Evolutionary conservation across 1,140 invertebrate genomes (phyloP), one percentile per base, ranked within the genome.

Genomic region (Bombus sylvicola): DNA sequence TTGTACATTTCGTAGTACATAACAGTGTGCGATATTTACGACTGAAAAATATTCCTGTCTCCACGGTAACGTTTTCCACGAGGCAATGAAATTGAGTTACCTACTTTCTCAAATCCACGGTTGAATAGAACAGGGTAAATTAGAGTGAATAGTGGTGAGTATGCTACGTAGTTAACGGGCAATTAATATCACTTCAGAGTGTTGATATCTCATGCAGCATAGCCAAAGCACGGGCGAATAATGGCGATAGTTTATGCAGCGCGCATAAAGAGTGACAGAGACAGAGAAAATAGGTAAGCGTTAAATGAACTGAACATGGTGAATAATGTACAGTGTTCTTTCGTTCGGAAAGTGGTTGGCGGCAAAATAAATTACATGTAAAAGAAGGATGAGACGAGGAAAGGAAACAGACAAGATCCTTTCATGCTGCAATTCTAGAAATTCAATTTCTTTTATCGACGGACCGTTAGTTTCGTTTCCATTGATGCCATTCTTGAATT

Each of bases 191-290:
- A 85, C 83, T 85, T 86, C 79, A 81, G 77, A 87, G 84, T 91
- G 90, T 92, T 79, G 84, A 80, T 80, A 80, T 85, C 79, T 89
- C 94, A 94, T 95, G 94, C 94, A 94, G 88, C 93, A 95, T 93
- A 86, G 94, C 93, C 93, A 95, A 95, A 95, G 94, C 94, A 91
- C 88, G 92, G 93, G 92, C 94, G 88, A 91, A 82, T 93, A 86
- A 72, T 86, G 57, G 80, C 92, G 84, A 90, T 81, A 88, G 90
- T 66, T 91, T 91, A 87, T 78, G 83, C 83, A 86, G 78, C 78
- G 41, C 73, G 80, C 22, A 53, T 53, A 37, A 43, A 74, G 37
- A 72, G 47, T 57, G 71, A 64, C 2, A 66, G 34, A 72, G 72
- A 76, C 57, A 76, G 25, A 71, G 82, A 59, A 34, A 74, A 47